Base-by-base conservation (phyloP, 2,888 invertebrate genomes). In the Gandaritis pyraliata region DNA sequence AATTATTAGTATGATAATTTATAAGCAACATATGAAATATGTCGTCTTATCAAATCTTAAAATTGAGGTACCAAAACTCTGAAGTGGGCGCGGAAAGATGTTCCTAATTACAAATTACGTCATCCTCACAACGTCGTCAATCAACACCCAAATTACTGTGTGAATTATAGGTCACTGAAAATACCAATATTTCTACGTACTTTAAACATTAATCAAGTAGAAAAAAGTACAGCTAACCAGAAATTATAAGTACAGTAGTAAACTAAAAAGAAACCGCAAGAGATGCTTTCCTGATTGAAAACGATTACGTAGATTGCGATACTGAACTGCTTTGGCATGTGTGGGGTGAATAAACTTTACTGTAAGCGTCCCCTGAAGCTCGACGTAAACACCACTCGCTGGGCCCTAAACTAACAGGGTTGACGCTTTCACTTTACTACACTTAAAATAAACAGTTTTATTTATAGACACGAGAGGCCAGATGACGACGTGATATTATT, bases 281-380 rank as follows among this genome's bases (percentile, higher is more conserved):
- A 60, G 10, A 45, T 48, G 30, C 47, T 13, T 58, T 47, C 46
- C 58, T 46, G 50, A 66, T 64, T 61, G 63, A 53, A 56, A 69
- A 57, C 65, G 56, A 62, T 68, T 69, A 65, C 53, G 61, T 58
- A 50, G 53, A 64, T 67, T 61, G 64, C 70, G 58, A 62, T 63
- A 56, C 46, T 45, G 58, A 65, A 68, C 53, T 59, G 59, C 66
- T 64, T 67, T 68, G 71, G 70, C 75, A 77, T 74, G 76, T 71
- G 74, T 49, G 62, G 77, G 88, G 85, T 88, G 77, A 87, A 86
- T 71, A 83, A 87, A 87, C 89, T 88, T 81, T 78, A 76, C 72
- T 75, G 74, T 79, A 74, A 79, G 75, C 83, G 83, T 83, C 81
- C 81, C 81, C 77, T 75, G 80, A 80, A 82, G 81, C 83, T 80